These are phyloP conservation scores for Clivina fossor DNA, from an alignment of 2,888 invertebrate species.

Conservation along the genomic window DNA sequence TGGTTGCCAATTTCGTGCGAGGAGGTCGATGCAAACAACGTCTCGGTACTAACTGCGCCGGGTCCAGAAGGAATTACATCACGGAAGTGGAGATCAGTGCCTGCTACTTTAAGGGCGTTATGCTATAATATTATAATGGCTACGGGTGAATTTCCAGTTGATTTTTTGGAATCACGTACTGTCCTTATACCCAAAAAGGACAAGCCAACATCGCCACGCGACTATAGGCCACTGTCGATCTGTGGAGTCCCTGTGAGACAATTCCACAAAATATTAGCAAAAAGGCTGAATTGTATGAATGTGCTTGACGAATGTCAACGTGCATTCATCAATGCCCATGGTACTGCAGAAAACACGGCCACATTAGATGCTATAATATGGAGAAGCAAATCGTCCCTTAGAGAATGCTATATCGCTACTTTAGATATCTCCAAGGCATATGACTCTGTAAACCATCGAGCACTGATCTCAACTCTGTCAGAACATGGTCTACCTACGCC, in stretches of 20 bases:
- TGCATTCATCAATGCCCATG: slow-evolving; percentile 37
- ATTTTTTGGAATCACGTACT: neutral
- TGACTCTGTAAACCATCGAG: slow-evolving; percentile 42
- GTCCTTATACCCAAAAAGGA: neutral
- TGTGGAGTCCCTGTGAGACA: neutral
- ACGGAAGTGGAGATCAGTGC: neutral
- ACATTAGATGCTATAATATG: slow-evolving; percentile 34
- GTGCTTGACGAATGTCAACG: slow-evolving; percentile 38
- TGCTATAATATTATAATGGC: neutral
- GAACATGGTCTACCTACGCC: too few species aligned
- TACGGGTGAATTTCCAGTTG: neutral
- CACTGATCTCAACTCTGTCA: too few species aligned
- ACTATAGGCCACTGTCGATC: neutral
- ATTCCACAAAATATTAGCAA: slow-evolving; percentile 34
- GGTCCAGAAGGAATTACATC: neutral
- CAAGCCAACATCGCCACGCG: neutral
- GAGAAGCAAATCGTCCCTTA: slow-evolving; percentile 40
- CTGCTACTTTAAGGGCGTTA: neutral
- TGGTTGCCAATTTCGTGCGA: neutral
- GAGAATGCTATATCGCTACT: slow-evolving; percentile 45
- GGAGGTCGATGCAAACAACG: neutral
- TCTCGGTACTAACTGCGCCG: neutral
- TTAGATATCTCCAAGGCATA: slow-evolving; percentile 50
- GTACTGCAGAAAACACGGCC: slow-evolving; percentile 39
- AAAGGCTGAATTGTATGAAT: neutral